Percentiles rank a stretch among this genome's conserved stretches.
Conservation (phyloP, 1,140 invertebrate species). For the Aphis craccivora region DNA sequence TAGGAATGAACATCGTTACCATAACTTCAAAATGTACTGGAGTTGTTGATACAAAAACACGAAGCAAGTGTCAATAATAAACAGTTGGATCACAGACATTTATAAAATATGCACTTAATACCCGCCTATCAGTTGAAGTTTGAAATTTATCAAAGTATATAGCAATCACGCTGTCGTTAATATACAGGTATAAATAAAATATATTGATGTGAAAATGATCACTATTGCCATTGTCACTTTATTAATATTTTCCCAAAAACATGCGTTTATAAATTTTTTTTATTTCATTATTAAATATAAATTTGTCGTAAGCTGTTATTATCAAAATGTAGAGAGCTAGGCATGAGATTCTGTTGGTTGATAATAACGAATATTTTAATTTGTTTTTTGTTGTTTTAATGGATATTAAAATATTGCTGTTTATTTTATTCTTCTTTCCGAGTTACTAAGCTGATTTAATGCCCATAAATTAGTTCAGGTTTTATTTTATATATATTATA, state of each 20-base stretch:
- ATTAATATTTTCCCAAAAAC: background rate
- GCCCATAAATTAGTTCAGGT: background rate
- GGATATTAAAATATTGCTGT: background rate
- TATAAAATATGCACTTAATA: background rate
- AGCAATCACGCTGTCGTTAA: background rate
- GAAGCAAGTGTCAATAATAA: background rate
- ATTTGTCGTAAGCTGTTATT: background rate
- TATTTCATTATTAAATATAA: background rate
- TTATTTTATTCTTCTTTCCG: background rate
- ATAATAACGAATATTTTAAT: background rate
- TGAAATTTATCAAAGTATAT: background rate
- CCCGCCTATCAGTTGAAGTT: background rate
- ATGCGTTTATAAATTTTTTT: background rate
- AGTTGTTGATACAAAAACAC: background rate
- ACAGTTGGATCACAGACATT: background rate
- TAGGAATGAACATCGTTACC: background rate
- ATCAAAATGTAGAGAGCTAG: background rate
- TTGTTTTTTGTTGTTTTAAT: background rate
- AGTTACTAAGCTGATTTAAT: background rate
- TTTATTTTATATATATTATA: too few relatives aligned
- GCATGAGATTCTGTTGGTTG: background rate
- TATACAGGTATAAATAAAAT: background rate
- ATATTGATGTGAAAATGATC: background rate
- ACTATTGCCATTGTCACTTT: background rate
- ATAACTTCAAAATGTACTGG: background rate